phyloP scores from a whole-genome alignment of 2,113 vertebrate species.

The Ardeotis arabs region DNA sequence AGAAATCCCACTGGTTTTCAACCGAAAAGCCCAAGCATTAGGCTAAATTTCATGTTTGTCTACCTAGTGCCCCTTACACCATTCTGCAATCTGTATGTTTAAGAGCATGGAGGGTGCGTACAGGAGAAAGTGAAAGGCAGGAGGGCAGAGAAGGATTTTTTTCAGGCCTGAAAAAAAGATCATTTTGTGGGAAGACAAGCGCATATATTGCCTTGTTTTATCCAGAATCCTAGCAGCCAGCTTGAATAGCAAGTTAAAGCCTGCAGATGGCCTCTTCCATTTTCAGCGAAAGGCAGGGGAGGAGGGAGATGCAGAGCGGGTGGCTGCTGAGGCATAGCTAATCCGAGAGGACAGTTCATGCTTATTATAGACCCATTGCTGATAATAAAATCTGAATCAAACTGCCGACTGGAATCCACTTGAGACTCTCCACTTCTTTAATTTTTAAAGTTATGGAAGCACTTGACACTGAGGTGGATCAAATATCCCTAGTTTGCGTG shows the following conservation, averaged over 20 bases:
- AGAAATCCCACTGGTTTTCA: neutral
- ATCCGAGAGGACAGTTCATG: constrained; percentile 90
- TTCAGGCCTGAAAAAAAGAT: neutral
- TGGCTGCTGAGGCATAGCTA: constrained; percentile 83
- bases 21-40: neutral
- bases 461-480: constrained; percentile 88
- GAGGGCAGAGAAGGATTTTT: neutral
- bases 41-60: constrained; percentile 11
- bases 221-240: constrained; percentile 11
- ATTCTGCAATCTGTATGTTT: neutral
- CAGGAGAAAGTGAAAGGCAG: neutral
- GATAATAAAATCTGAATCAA: constrained; percentile 93
- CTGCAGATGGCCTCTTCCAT: constrained; percentile 72
- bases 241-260: constrained; percentile 53
- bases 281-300: constrained; percentile 68
- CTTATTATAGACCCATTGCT: constrained; percentile 87
- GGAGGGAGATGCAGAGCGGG: constrained; percentile 62
- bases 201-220: neutral
- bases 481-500: constrained; percentile 86
- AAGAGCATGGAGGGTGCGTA: accelerated
- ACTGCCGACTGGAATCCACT: constrained; percentile 79
- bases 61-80: neutral
- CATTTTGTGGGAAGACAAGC: neutral
- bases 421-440: constrained; percentile 83
- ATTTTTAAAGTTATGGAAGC: constrained; percentile 92